Evolutionary conservation across 1,140 invertebrate genomes (phyloP).

Genomic region (Pectinophora gossypiella): DNA sequence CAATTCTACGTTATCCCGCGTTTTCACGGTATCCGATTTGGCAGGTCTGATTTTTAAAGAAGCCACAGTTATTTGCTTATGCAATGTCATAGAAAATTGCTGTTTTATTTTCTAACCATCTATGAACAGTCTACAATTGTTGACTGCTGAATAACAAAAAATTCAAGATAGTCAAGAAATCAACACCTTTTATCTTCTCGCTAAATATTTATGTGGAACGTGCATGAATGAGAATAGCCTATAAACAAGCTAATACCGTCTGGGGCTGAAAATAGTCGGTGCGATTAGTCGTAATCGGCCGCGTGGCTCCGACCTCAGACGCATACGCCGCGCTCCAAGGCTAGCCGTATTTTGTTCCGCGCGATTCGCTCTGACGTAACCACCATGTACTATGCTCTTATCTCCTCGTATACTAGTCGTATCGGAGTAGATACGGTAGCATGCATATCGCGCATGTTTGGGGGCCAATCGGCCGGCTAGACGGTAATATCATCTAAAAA

Average conservation of each 20-base stretch:
- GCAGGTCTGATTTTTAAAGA: no score
- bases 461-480: no score
- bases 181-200: background rate
- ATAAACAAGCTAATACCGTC: slow-evolving; percentile 10
- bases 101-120: no score
- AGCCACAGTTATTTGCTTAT: no score
- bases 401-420: slow-evolving; percentile 16
- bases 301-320: slow-evolving; percentile 14
- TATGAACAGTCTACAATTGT: no score
- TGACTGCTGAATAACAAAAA: no score
- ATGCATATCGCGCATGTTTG: no score
- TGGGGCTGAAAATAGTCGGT: slow-evolving; percentile 26
- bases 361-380: slow-evolving; percentile 52
- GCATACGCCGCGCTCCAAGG: slow-evolving; percentile 51
- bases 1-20: no score
- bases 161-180: slow-evolving; percentile 8
- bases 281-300: background rate
- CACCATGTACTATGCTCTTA: slow-evolving; percentile 36
- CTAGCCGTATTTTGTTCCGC: slow-evolving; percentile 57
- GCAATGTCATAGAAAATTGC: no score
- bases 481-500: no score
- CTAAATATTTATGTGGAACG: background rate
- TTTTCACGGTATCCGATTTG: no score
- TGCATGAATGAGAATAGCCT: background rate
- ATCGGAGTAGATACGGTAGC: slow-evolving; percentile 9